Evolutionary conservation across 2,113 vertebrate species (phyloP), one percentile per base, ranked within the genome.

Genomic region (Semnornis frantzii): DNA sequence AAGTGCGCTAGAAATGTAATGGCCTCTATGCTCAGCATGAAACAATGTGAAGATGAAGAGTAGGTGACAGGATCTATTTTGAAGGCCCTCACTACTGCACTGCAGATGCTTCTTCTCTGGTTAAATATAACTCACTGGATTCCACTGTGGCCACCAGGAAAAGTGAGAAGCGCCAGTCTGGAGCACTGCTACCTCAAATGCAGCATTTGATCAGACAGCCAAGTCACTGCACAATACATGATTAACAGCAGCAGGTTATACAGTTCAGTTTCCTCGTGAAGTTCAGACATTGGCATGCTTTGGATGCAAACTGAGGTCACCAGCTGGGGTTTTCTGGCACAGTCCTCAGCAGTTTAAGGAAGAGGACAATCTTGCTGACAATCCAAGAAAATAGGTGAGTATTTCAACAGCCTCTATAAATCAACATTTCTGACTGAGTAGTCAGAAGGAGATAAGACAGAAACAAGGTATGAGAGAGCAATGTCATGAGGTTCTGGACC

Each of bases 231-330:
- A 87, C 92, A 71, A 65, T 2, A 24, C 23, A 63, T 77, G 87
- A 88, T 85, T 89, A 88, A 93, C 0, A 5, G 37, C 69, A 93
- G 73, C 92, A 80, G 72, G 59, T 83, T 76, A 58, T 5, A 91
- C 82, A 66, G 76, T 80, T 95, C 75, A 63, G 57, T 54, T 87
- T 94, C 82, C 85, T 93, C 55, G 72, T 1, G 15, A 85, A 82
- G 82, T 77, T 83, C 92, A 86, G 88, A 68, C 46, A 88, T 6
- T 71, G 82, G 80, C 88, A 92, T 27, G 62, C 92, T 93, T 68
- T 81, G 92, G 85, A 86, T 54, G 86, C 85, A 95, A 96, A 87
- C 85, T 87, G 93, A 92, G 93, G 92, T 86, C 85, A 92, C 85
- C 88, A 72, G 80, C 83, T 90, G 85, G 90, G 58, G 6, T 55